Conservation (phyloP, 2,797 vertebrate species). For the Muscicapa striata region DNA sequence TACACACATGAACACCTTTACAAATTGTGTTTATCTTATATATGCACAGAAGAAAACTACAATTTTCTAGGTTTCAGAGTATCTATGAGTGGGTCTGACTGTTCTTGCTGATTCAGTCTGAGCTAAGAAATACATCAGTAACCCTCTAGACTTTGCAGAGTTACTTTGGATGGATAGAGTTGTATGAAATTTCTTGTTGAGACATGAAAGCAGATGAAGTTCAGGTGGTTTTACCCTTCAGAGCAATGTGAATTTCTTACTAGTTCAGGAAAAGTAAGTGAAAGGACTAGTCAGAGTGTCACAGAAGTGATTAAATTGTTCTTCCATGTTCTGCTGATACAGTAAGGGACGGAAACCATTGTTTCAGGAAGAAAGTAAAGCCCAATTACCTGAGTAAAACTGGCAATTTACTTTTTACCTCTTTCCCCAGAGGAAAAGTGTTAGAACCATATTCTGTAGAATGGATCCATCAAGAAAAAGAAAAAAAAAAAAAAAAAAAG, state of each 20-base stretch:
- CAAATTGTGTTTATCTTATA: slow-evolving; percentile 13
- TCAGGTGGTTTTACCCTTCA: background rate
- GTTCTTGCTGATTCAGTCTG: background rate
- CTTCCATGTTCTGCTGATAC: background rate
- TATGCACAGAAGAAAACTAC: background rate
- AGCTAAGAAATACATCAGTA: background rate
- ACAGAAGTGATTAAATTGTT: background rate
- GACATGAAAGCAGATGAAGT: slow-evolving; percentile 28
- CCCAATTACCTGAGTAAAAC: background rate
- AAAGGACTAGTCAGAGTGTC: background rate
- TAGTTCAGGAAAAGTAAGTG: background rate
- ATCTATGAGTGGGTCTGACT: background rate
- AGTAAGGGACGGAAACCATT: background rate
- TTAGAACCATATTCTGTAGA: background rate
- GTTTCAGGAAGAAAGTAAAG: background rate
- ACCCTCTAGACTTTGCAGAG: background rate
- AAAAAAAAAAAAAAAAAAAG: no score
- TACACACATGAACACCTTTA: background rate
- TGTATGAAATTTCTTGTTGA: slow-evolving; percentile 2
- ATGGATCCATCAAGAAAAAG: background rate
- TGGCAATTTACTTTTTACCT: background rate
- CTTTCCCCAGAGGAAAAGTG: background rate
- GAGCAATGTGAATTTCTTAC: background rate
- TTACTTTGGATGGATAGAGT: background rate
- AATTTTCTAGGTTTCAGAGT: background rate